Percentiles rank a stretch among this genome's conserved stretches.
These are phyloP conservation scores for Macrophya alboannulata DNA, from an alignment of 2,888 invertebrate species.

Conservation along the genomic window DNA sequence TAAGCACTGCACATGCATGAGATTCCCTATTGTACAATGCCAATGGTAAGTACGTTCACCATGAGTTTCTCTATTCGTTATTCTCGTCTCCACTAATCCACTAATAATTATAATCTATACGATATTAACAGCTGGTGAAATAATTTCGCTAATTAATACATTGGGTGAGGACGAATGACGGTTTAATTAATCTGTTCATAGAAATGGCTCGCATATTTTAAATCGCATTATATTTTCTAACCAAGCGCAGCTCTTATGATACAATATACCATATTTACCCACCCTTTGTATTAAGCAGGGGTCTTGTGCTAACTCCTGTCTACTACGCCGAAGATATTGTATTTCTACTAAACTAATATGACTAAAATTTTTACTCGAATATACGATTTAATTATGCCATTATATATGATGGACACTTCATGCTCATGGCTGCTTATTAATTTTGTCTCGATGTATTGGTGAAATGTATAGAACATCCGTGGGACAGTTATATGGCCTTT, in stretches of 20 bases:
- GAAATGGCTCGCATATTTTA: not conserved
- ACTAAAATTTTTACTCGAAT: not conserved
- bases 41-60: slow-evolving; percentile 66
- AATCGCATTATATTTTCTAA: slow-evolving; percentile 5
- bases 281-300: slow-evolving; percentile 21
- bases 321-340: not conserved
- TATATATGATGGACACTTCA: slow-evolving; percentile 7
- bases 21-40: slow-evolving; percentile 60
- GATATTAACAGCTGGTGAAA: slow-evolving; percentile 18
- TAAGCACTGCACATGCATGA: slow-evolving; percentile 66
- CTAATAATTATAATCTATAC: slow-evolving; percentile 25
- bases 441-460: slow-evolving; percentile 45
- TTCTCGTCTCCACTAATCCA: slow-evolving; percentile 42
- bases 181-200: slow-evolving; percentile 1
- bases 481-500: not conserved
- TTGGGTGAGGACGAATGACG: slow-evolving; percentile 11
- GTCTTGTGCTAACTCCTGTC: slow-evolving; percentile 8
- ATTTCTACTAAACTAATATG: slow-evolving; percentile 4
- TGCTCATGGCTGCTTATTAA: slow-evolving; percentile 45
- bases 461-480: slow-evolving; percentile 11
- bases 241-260: not conserved
- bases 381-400: slow-evolving; percentile 17
- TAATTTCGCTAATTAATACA: slow-evolving; percentile 30
- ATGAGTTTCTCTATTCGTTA: slow-evolving; percentile 59
- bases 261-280: not conserved